Percentiles rank a stretch among this genome's conserved stretches.
Evolutionary conservation across 2,113 vertebrate species (phyloP).

Genomic region (Osmerus eperlanus): DNA sequence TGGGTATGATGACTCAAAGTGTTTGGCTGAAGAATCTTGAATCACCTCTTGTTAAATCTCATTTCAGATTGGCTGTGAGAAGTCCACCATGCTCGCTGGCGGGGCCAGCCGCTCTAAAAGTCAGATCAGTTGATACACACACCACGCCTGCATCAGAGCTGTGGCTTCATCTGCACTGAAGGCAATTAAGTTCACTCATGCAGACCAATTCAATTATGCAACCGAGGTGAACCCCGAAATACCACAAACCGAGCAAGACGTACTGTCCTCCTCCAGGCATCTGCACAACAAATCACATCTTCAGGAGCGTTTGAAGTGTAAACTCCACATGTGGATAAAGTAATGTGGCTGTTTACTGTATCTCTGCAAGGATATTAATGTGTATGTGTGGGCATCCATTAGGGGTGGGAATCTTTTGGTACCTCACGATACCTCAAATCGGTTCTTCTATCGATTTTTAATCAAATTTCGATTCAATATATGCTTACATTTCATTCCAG

Average conservation of each 20-base stretch:
- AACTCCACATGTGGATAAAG: too few relatives aligned
- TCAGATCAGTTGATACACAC: constrained; percentile 57
- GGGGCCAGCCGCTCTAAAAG: constrained; percentile 46
- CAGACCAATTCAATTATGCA: constrained; percentile 71
- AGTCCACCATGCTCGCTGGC: constrained; percentile 20
- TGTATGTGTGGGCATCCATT: too few relatives aligned
- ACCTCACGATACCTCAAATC: too few relatives aligned
- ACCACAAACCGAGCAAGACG: constrained; percentile 45
- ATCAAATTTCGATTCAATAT: too few relatives aligned
- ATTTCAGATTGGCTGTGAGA: constrained; percentile 22
- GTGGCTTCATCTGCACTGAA: constrained; percentile 54
- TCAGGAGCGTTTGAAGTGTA: too few relatives aligned
- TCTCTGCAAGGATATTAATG: too few relatives aligned
- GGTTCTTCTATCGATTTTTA: too few relatives aligned
- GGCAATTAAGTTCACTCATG: constrained; percentile 73
- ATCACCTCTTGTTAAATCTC: constrained; percentile 42
- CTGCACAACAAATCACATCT: background rate
- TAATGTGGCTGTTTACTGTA: too few relatives aligned
- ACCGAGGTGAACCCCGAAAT: constrained; percentile 64
- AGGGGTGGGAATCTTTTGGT: too few relatives aligned
- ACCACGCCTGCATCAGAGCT: constrained; percentile 40
- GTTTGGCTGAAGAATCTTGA: constrained; percentile 42
- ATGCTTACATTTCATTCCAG: too few relatives aligned
- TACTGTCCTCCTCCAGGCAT: background rate
- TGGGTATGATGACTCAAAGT: constrained; percentile 41